These are phyloP conservation scores for Branchellion lobata DNA, from an alignment of 2,888 invertebrate species.

Conservation along the genomic window DNA sequence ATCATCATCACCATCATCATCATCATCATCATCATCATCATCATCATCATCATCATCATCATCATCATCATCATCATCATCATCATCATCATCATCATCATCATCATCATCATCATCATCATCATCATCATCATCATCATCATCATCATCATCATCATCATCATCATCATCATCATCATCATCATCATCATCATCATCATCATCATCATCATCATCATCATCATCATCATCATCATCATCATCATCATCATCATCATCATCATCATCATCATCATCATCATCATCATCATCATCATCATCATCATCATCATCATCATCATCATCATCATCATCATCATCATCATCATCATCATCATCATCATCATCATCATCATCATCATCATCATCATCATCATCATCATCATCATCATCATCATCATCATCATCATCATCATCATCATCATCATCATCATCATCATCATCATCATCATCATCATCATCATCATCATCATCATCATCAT, in stretches of 20 bases:
- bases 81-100: neutral
- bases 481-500: no score
- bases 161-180: constrained; percentile 4
- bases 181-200: neutral
- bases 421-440: neutral
- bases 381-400: constrained; percentile 27
- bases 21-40: neutral
- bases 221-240: neutral
- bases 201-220: constrained; percentile 15
- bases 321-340: no score
- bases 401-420: constrained; percentile 10
- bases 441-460: no score
- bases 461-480: no score
- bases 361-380: constrained; percentile 15
- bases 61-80: neutral
- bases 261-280: neutral
- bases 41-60: neutral
- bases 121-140: neutral
- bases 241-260: neutral
- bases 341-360: no score
- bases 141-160: constrained; percentile 9
- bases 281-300: neutral
- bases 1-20: neutral
- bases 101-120: neutral
- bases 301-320: neutral